phyloP scores from a whole-genome alignment of 2,888 invertebrate genomes.

The Subacronicta megacephala region DNA sequence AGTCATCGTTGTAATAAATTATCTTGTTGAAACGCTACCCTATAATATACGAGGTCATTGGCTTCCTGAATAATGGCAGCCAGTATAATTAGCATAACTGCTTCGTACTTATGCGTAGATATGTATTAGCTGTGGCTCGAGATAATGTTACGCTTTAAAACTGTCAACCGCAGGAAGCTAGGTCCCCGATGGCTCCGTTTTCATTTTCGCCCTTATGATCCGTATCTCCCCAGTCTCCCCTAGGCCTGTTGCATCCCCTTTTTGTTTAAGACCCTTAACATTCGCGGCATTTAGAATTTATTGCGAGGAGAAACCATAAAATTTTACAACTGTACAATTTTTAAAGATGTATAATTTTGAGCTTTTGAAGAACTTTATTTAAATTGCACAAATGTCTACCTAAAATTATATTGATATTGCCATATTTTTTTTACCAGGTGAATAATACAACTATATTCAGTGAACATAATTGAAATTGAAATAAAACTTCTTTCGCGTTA shows the following conservation, averaged over 20 bases:
- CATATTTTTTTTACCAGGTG: too few species aligned
- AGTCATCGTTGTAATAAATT: conserved; percentile 62
- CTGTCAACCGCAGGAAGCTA: conserved; percentile 60
- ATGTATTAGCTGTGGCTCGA: conserved; percentile 37
- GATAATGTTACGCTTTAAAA: conserved; percentile 60
- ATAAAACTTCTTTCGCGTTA: too few species aligned
- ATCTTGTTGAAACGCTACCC: conserved; percentile 54
- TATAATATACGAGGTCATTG: conserved; percentile 50
- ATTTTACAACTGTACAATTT: conserved; percentile 41
- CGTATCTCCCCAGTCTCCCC: conserved; percentile 27
- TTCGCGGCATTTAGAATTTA: conserved; percentile 28
- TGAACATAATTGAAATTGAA: too few species aligned
- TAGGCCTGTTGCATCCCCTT: conserved; percentile 49
- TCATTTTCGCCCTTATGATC: conserved; percentile 30
- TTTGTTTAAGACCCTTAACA: conserved; percentile 30
- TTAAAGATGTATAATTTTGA: conserved; percentile 33
- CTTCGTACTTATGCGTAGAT: conserved; percentile 44
- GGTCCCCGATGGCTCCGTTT: conserved; percentile 26
- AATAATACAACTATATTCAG: too few species aligned
- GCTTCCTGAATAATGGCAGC: conserved; percentile 51
- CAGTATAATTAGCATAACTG: conserved; percentile 58
- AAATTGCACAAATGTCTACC: too few species aligned
- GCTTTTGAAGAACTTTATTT: conserved; percentile 11
- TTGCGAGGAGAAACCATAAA: conserved; percentile 30
- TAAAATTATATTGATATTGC: too few species aligned